A percentile compares a stretch with the other conserved stretches of the same genome.
These are phyloP conservation scores for Poeciliopsis retropinna DNA, from an alignment of 2,113 vertebrate genomes.

Conservation along the genomic window DNA sequence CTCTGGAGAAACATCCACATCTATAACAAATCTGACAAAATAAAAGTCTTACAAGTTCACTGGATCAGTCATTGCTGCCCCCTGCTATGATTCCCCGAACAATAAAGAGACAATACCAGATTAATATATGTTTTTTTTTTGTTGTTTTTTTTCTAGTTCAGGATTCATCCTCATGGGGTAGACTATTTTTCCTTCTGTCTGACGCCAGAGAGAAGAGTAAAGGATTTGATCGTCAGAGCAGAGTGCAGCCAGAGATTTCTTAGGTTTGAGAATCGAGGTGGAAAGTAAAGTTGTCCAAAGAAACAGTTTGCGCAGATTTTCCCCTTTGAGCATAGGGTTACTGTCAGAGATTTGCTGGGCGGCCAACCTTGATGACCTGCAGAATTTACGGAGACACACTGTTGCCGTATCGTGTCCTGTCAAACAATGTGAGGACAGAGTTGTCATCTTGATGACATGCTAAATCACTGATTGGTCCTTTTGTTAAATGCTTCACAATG, in stretches of 20 bases:
- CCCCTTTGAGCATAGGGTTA: slow-evolving; percentile 63
- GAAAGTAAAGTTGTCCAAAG: slow-evolving; percentile 79
- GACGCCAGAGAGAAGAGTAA: slow-evolving; percentile 71
- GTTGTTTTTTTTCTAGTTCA: slow-evolving; percentile 47
- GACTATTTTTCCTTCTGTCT: slow-evolving; percentile 66
- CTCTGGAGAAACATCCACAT: slow-evolving; percentile 57
- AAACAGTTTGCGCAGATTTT: slow-evolving; percentile 69
- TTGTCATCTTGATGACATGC: slow-evolving; percentile 80
- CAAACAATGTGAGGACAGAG: slow-evolving; percentile 80
- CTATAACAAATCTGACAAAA: slow-evolving; percentile 61
- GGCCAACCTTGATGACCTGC: slow-evolving; percentile 74
- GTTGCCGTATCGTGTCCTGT: slow-evolving; percentile 77
- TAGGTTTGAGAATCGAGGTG: slow-evolving; percentile 76
- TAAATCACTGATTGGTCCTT: slow-evolving; percentile 52
- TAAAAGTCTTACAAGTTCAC: slow-evolving; percentile 65
- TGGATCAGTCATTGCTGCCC: slow-evolving; percentile 70
- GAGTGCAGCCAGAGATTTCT: slow-evolving; percentile 57
- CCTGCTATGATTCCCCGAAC: slow-evolving; percentile 73
- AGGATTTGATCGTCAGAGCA: slow-evolving; percentile 77
- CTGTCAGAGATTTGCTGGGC: slow-evolving; percentile 75
- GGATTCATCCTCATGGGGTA: slow-evolving; percentile 73
- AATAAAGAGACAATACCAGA: slow-evolving; percentile 76
- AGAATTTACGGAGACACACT: slow-evolving; percentile 71
- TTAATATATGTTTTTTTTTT: slow-evolving; percentile 76
- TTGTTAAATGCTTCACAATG: slow-evolving; percentile 74